Percentiles rank a stretch among this genome's conserved stretches.
Evolutionary conservation across 2,113 vertebrate species (phyloP).

Genomic region (Hippocampus zosterae): DNA sequence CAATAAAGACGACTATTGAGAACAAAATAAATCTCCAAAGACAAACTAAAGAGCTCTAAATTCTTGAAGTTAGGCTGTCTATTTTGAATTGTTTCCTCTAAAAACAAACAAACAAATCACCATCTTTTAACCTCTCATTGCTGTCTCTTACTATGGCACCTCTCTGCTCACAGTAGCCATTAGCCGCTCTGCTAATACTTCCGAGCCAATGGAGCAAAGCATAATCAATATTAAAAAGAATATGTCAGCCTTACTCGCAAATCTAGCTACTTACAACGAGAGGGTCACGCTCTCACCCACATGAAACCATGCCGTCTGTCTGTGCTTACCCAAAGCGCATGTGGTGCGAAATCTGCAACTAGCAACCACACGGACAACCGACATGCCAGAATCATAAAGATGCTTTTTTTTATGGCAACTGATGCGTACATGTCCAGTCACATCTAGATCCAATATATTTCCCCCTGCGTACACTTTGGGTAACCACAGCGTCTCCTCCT

Average conservation of each 20-base stretch:
- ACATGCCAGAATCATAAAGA: background rate
- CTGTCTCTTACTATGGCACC: slow-evolving; percentile 85
- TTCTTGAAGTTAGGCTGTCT: slow-evolving; percentile 81
- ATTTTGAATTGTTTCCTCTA: slow-evolving; percentile 64
- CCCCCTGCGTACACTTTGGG: background rate
- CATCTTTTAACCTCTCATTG: slow-evolving; percentile 92
- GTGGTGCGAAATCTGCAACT: background rate
- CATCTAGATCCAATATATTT: background rate
- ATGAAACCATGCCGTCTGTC: slow-evolving; percentile 72
- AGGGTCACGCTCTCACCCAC: slow-evolving; percentile 63
- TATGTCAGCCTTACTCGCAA: slow-evolving; percentile 16
- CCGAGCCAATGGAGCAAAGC: slow-evolving; percentile 76
- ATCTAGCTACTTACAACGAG: slow-evolving; percentile 18
- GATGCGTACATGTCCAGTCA: too few relatives aligned
- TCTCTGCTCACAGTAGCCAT: slow-evolving; percentile 79
- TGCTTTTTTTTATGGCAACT: background rate
- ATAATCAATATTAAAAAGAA: slow-evolving; percentile 61
- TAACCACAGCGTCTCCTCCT: slow-evolving; percentile 66
- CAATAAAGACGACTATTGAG: slow-evolving; percentile 75
- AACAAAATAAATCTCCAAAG: slow-evolving; percentile 50
- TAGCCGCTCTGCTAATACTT: slow-evolving; percentile 86
- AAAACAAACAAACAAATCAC: slow-evolving; percentile 79
- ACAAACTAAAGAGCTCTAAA: slow-evolving; percentile 78
- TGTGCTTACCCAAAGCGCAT: background rate
- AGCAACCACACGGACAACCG: background rate